phyloP scores from a whole-genome alignment of 2,888 invertebrate species.

The Hanleya hanleyi region DNA sequence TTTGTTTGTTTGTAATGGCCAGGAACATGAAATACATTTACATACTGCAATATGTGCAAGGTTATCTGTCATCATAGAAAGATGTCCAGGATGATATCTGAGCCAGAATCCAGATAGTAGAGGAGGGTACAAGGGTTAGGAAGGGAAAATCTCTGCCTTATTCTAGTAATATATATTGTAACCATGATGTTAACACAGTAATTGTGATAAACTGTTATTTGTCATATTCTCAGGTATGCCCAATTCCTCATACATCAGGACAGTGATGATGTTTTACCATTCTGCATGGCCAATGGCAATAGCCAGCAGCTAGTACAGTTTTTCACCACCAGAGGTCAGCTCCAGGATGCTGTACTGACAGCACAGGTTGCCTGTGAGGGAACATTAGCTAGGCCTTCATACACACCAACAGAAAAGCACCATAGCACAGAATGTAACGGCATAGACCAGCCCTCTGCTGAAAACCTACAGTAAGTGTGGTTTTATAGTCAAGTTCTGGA shows the following conservation, averaged over 20 bases:
- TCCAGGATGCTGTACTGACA: slow-evolving; percentile 63
- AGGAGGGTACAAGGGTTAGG: too few relatives aligned
- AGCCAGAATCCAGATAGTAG: too few relatives aligned
- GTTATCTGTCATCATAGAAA: too few relatives aligned
- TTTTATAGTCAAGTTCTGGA: too few relatives aligned
- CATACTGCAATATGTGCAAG: too few relatives aligned
- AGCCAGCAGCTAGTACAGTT: slow-evolving; percentile 53
- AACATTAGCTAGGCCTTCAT: background rate
- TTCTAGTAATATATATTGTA: too few relatives aligned
- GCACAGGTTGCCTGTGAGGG: slow-evolving; percentile 65
- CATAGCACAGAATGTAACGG: slow-evolving; percentile 8
- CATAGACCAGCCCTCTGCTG: slow-evolving; percentile 10
- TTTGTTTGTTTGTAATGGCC: too few relatives aligned
- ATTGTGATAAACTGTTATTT: too few relatives aligned
- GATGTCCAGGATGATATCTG: too few relatives aligned
- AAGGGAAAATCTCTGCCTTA: too few relatives aligned
- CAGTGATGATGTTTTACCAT: slow-evolving; percentile 65
- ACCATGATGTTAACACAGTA: too few relatives aligned
- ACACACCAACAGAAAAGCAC: background rate
- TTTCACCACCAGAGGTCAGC: slow-evolving; percentile 57
- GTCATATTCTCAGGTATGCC: slow-evolving; percentile 65
- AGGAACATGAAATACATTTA: too few relatives aligned
- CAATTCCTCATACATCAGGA: slow-evolving; percentile 62
- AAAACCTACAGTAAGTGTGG: slow-evolving; percentile 15
- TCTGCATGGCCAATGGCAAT: slow-evolving; percentile 68